Conservation (phyloP, 2,888 invertebrate species). For the Watsonalla binaria region DNA sequence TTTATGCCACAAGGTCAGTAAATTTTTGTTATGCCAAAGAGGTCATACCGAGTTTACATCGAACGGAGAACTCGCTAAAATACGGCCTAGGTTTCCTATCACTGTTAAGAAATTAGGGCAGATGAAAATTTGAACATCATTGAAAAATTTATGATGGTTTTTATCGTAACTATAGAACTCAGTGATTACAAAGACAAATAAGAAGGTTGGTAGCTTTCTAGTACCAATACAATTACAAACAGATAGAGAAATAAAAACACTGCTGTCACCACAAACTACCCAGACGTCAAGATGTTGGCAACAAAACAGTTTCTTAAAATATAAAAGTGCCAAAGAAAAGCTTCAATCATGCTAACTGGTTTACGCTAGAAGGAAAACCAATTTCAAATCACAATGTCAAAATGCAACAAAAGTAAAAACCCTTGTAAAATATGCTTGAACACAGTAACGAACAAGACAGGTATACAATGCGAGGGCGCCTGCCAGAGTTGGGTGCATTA, state of each 20-base stretch:
- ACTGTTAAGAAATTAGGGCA: too few species aligned
- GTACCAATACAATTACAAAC: background rate
- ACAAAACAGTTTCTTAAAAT: background rate
- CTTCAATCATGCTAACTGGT: slow-evolving; percentile 3
- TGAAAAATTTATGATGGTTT: too few species aligned
- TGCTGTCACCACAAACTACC: background rate
- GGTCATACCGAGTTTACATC: too few species aligned
- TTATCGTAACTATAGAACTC: too few species aligned
- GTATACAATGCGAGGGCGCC: slow-evolving; percentile 57
- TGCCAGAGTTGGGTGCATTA: slow-evolving; percentile 62
- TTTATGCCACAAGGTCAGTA: too few species aligned
- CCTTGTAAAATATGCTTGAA: slow-evolving; percentile 62
- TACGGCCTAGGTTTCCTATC: too few species aligned
- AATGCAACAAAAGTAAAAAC: slow-evolving; percentile 48
- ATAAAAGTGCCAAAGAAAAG: background rate
- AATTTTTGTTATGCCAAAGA: too few species aligned
- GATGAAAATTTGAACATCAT: too few species aligned
- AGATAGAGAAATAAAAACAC: background rate
- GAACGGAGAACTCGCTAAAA: too few species aligned
- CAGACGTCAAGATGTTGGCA: background rate
- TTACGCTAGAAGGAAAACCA: slow-evolving; percentile 6
- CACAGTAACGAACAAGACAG: slow-evolving; percentile 45
- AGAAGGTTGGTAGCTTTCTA: too few species aligned
- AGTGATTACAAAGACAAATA: too few species aligned
- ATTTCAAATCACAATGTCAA: slow-evolving; percentile 33